Evolutionary conservation across 1,140 invertebrate genomes (phyloP), one percentile per base, ranked within the genome.

Genomic region (Saccostrea cuccullata): DNA sequence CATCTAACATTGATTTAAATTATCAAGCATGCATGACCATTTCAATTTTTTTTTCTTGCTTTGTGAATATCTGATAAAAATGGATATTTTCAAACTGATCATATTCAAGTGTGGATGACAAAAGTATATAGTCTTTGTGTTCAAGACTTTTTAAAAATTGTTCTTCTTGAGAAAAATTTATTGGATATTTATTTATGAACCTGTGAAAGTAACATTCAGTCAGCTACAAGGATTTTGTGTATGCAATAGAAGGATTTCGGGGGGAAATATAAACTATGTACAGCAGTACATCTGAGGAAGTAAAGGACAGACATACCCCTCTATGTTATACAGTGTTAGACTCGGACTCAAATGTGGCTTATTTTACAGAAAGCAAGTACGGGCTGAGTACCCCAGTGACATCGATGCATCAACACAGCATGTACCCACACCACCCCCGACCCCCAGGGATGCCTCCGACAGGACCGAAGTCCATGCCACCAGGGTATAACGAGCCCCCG

Each of bases 401-500:
- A 17, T 89, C 91, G 9, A 90, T 93, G 86, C 91, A 92, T 77
- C 90, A 91, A 58, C 85, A 91, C 47, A 91, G 93, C 90, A 92
- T 92, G 86, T 82, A 89, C 55, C 86, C 87, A 8, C 86, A 87
- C 56, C 92, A 92, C 56, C 91, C 92, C 23, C 86, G 89, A 67
- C 90, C 89, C 20, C 90, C 88, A 60, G 90, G 87, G 87, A 90
- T 90, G 84, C 87, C 70, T 23, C 84, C 85, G 86, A 55, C n/a
- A 85, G 89, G 87, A 56, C 77, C 67, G 30, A 92, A 91, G 87
- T 84, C 87, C 1, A 90, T 91, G 84, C 87, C 88, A 64, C 86
- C 87, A 86, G 87, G 88, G 90, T 92, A 92, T 89, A 91, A 91
- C 82, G 93, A 94, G 60, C 92, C 92, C n/a, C 93, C 92, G 20